Base-by-base conservation (phyloP, 2,888 invertebrate genomes). In the Platypus cylindrus region DNA sequence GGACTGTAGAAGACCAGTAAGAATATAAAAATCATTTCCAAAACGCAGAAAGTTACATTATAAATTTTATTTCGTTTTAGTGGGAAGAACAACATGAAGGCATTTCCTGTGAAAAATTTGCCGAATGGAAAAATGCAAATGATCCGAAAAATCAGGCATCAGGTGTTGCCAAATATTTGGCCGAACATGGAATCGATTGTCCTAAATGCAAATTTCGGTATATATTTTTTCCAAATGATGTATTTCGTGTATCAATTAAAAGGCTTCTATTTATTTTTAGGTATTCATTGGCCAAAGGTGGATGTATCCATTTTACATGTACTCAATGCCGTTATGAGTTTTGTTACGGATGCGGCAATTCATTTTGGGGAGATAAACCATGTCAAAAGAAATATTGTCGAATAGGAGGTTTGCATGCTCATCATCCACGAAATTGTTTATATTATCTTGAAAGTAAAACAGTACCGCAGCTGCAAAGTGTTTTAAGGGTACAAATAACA, bases 261-360 rank as follows among this genome's bases (percentile, higher is more conserved):
- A n/a, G n/a, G n/a, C n/a, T n/a, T n/a, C n/a, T n/a, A 20, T 22
- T 22, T 3, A 20, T 9, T 17, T 41, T 25, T 17, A 77, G 82
- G 49, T 94, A 87, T 63, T 80, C 86, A 0, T 62, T 94, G 22
- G 84, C 91, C 52, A 80, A 76, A 52, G 89, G 90, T 42, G 94
- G 93, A 14, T 94, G 94, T 60, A 93, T 94, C 91, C 94, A 94
- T 65, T 90, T 94, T 60, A 90, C 87, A 1, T 94, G 94, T 61
- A 82, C 80, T 1, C 89, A 91, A 58, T 95, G 94, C 67, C 89
- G 89, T 55, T 76, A 73, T 56, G 91, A 94, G 62, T 94, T 94
- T 63, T 94, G 93, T 59, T 87, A 86, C 55, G 93, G 93, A 3
- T 94, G 94, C 56, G 81, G 80, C n/a, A 82, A 84, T 53, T 79